phyloP scores from a whole-genome alignment of 2,113 vertebrate genomes.

The Bagarius yarrelli region DNA sequence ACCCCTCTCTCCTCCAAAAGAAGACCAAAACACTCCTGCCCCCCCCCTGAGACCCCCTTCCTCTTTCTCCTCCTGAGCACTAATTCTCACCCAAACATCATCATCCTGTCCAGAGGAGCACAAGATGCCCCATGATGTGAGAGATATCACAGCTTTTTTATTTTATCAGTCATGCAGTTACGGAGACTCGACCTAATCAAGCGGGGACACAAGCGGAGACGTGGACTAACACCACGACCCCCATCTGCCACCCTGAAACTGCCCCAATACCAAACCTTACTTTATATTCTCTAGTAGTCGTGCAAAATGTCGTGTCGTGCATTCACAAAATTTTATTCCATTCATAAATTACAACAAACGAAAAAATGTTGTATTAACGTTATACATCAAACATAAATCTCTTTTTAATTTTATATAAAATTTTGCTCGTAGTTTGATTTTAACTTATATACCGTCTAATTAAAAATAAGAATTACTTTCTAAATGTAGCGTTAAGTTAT shows the following conservation, averaged over 20 bases:
- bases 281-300: neutral
- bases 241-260: conserved; percentile 19
- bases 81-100: neutral
- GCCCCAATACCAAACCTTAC: neutral
- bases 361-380: no score
- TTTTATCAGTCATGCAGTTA: neutral
- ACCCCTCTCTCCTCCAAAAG: conserved; percentile 54
- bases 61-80: conserved; percentile 16
- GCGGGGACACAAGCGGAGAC: neutral
- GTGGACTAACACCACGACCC: neutral
- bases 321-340: no score
- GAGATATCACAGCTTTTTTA: neutral
- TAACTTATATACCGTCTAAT: no score
- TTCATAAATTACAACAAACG: no score
- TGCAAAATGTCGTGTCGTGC: no score
- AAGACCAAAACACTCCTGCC: conserved; percentile 44
- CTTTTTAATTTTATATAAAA: no score
- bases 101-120: neutral
- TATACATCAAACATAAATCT: no score
- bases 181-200: neutral
- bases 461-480: no score
- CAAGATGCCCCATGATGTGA: neutral
- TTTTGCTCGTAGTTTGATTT: no score
- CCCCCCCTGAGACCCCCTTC: conserved; percentile 18
- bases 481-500: no score